Evolutionary conservation across 1,140 invertebrate species (phyloP), one percentile per base, ranked within the genome.

Genomic region (Musca domestica): DNA sequence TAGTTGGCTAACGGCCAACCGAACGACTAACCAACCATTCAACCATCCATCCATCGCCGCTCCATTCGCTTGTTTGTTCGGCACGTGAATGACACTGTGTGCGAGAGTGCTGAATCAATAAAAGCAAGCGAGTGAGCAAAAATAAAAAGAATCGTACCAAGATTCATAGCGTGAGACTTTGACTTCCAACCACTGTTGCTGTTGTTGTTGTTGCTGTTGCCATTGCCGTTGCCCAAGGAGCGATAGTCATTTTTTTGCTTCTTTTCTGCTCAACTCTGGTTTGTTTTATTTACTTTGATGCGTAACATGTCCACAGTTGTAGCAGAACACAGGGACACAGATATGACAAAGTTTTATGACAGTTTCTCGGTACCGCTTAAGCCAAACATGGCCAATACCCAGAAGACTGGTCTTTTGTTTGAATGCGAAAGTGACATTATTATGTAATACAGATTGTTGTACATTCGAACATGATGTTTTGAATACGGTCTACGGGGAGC

Each of bases 111-210:
- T 58, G 54, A 58, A 58, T 27, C 23, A 58, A 27, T 58, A 27
- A n/a, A 19, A 19, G 6, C 48, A 19, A 19, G 6, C 48, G 17
- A 19, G 48, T 9, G 20, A 20, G n/a, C 1, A 51, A 20, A 51
- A 51, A 51, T 20, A 22, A 19, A 51, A 14, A 51, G 48, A 51
- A 5, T 2, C 20, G 14, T 23, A 58, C 25, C n/a, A 27, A 23
- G 54, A 58, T 58, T 30, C 27, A 58, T 58, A 17, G 54, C 54
- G 54, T 58, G 54, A 58, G 54, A 30, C 25, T 58, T 58, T 58
- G 14, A 58, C 25, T 27, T 30, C 23, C 0, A 10, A 58, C 25
- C n/a, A 27, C 27, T 23, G 27, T 58, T 58, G 34, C 34, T 2
- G 34, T 5, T 58, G 12, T 27, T 27, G 6, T 51, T 51, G 48